Base-by-base conservation (phyloP, 2,113 vertebrate species). In the Lepisosteus osseus region DNA sequence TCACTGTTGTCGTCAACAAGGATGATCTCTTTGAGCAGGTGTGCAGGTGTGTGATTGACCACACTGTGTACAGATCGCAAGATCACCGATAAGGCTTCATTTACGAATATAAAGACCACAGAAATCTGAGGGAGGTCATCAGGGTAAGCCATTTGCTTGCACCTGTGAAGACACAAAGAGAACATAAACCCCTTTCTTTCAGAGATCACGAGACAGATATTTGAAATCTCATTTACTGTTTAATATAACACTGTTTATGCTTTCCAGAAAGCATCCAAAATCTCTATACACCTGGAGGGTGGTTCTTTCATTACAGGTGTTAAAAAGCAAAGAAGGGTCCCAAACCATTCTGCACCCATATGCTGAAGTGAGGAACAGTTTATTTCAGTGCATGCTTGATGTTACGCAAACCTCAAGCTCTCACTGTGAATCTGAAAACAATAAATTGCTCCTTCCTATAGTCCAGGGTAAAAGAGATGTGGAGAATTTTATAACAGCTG, bases 1-100 rank as follows among this genome's bases (percentile, higher is more conserved):
- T 99, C 96, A 0, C 97, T 99, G 93, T 96, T 98, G 89, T 99
- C 97, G 3, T 99, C 97, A 79, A 99, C 97, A 79, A 99, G 88
- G 70, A 99, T 95, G 84, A 99, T 93, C 83, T 99, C 97, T 78
- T 97, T 99, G 44, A 99, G 95, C 76, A 99, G 84, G 77, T 95
- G 94, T 0, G 96, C 94, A 0, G 97, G 97, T 0, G 97, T 99
- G 88, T 96, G 97, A 79, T 99, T 98, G 84, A 98, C 95, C 65
- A 98, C 96, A 0, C 96, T 98, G 92, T 99, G 97, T 51, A 99
- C 96, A 0, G 97, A 98, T 69, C 97, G 96, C 82, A 99, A 89
- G 83, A 99, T 98, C 76, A 98, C 97, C 0, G 97, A 99, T 0
- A 99, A 90, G 0, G 97, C 97, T 83, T 99, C 97, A 0, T 99